phyloP scores from a whole-genome alignment of 2,113 vertebrate genomes.

The Laterallus jamaicensis region DNA sequence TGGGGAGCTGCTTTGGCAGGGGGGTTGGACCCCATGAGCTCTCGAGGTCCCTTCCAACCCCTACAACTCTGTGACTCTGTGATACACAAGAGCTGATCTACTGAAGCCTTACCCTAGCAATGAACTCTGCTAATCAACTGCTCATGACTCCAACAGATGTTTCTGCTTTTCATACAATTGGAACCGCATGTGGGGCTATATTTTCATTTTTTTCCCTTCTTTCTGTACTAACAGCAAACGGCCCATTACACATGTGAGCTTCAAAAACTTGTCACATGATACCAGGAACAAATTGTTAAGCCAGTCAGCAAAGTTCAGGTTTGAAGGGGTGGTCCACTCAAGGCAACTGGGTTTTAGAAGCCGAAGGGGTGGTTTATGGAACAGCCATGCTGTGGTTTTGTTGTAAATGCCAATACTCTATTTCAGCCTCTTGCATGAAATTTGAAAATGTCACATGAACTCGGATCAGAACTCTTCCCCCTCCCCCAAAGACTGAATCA shows the following conservation, averaged over 20 bases:
- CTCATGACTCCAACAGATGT: conserved; percentile 73
- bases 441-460: conserved; percentile 45
- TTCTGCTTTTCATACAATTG: conserved; percentile 72
- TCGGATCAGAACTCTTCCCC: neutral
- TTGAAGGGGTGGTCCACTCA: conserved; percentile 64
- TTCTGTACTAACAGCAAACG: conserved; percentile 52
- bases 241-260: conserved; percentile 54
- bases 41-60: too few species aligned
- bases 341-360: neutral
- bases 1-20: too few species aligned
- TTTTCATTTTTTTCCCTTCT: neutral
- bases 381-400: conserved; percentile 35
- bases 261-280: conserved; percentile 69
- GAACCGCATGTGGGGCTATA: conserved; percentile 62
- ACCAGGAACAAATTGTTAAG: conserved; percentile 69
- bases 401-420: conserved; percentile 27
- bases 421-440: conserved; percentile 4
- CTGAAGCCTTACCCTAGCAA: conserved; percentile 59
- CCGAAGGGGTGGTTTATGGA: neutral
- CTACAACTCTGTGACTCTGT: too few species aligned
- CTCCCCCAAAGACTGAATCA: conserved; percentile 16
- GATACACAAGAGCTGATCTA: conserved; percentile 21
- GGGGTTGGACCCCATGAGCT: too few species aligned
- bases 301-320: conserved; percentile 44
- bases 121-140: conserved; percentile 73